phyloP scores from a whole-genome alignment of 2,888 invertebrate genomes.

The Tinea semifulvella region DNA sequence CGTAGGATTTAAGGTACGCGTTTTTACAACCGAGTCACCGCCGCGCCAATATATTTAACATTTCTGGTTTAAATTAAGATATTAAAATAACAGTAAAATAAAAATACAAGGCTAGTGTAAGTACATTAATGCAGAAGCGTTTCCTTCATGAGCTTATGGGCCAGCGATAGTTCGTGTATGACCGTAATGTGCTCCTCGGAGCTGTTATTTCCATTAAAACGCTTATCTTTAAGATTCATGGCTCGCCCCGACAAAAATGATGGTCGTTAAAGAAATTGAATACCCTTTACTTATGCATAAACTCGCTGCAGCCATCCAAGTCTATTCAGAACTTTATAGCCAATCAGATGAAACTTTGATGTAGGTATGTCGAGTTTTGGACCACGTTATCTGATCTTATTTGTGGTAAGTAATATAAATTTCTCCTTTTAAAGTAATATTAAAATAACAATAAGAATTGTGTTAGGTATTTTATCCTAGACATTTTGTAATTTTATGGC shows the following conservation, averaged over 20 bases:
- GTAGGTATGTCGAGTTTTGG: too few relatives aligned
- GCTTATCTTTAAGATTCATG: slow-evolving; percentile 57
- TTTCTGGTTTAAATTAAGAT: too few relatives aligned
- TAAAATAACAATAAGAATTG: too few relatives aligned
- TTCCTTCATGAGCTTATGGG: slow-evolving; percentile 37
- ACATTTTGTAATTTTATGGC: too few relatives aligned
- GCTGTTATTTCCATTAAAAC: slow-evolving; percentile 53
- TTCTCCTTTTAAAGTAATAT: too few relatives aligned
- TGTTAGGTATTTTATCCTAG: too few relatives aligned
- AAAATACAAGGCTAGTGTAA: slow-evolving; percentile 7
- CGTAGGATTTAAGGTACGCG: too few relatives aligned
- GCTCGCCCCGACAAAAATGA: slow-evolving; percentile 44
- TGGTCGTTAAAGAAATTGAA: slow-evolving; percentile 56
- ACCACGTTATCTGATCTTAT: too few relatives aligned
- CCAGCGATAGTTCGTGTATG: slow-evolving; percentile 33
- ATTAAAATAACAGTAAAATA: background rate
- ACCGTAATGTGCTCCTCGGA: slow-evolving; percentile 39
- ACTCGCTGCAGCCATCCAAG: slow-evolving; percentile 22
- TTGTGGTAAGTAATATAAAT: too few relatives aligned
- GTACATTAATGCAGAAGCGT: slow-evolving; percentile 36
- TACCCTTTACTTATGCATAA: slow-evolving; percentile 44
- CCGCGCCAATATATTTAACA: too few relatives aligned
- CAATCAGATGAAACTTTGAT: too few relatives aligned
- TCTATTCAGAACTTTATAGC: slow-evolving; percentile 10
- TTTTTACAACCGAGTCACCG: too few relatives aligned